A percentile compares a stretch with the other conserved stretches of the same genome.
These are phyloP conservation scores for Actenoides hombroni DNA, from an alignment of 2,113 vertebrate genomes.

Conservation along the genomic window DNA sequence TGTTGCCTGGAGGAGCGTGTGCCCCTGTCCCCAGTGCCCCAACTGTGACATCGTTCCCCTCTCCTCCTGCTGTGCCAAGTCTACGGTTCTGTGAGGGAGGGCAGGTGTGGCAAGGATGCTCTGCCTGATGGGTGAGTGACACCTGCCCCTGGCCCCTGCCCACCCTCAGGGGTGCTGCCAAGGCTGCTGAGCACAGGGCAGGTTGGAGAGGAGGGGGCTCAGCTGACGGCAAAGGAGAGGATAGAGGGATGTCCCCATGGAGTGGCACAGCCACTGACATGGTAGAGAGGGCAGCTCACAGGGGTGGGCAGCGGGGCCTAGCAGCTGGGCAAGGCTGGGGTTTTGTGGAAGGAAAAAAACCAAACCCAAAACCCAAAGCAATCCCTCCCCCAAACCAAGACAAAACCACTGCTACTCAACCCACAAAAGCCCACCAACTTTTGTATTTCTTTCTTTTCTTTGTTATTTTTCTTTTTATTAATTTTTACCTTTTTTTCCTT, in stretches of 20 bases:
- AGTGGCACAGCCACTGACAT: rapidly evolving
- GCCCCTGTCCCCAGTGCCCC: neutral
- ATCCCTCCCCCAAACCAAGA: neutral
- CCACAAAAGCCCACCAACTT: neutral
- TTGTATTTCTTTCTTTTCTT: neutral
- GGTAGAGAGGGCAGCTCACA: neutral
- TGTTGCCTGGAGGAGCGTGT: neutral
- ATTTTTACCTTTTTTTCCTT: too few species aligned
- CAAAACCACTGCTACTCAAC: neutral
- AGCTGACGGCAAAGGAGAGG: neutral
- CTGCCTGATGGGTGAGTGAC: neutral
- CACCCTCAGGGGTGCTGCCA: neutral
- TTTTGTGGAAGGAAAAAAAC: too few species aligned
- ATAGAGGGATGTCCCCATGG: neutral
- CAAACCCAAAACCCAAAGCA: neutral
- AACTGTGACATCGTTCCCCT: neutral
- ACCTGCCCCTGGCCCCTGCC: rapidly evolving
- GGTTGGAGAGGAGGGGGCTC: neutral
- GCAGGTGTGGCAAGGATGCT: neutral
- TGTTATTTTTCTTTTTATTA: neutral
- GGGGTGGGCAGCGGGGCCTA: neutral
- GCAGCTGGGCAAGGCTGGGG: neutral
- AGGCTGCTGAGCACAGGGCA: too few species aligned
- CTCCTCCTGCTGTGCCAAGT: rapidly evolving
- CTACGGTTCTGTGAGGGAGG: rapidly evolving